Percentiles rank a stretch among this genome's conserved stretches.
phyloP scores from a whole-genome alignment of 2,888 invertebrate genomes.

The Pocota personata region DNA sequence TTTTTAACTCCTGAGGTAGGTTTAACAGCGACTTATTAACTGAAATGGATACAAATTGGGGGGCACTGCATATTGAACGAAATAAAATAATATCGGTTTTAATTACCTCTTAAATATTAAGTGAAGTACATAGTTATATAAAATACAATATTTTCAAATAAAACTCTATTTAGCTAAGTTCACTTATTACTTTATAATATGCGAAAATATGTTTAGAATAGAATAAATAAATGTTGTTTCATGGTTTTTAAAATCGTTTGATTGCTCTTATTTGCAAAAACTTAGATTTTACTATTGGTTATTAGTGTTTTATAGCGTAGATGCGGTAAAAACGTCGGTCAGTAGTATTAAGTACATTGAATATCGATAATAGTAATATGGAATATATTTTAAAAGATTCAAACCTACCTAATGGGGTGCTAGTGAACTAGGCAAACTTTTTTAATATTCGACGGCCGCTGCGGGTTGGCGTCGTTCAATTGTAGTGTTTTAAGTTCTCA shows the following conservation, averaged over 20 bases:
- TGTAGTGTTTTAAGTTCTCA: no score
- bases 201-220: constrained; percentile 26
- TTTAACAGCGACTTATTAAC: background rate
- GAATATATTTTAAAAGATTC: no score
- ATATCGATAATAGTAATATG: no score
- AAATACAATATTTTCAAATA: constrained; percentile 13
- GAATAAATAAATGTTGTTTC: constrained; percentile 48
- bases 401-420: no score
- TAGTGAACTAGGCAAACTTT: no score
- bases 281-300: background rate
- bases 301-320: background rate
- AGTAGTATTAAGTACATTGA: background rate
- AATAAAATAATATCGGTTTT: background rate
- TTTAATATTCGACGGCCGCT: no score
- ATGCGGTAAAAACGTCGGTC: no score
- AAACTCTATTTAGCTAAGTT: constrained; percentile 19
- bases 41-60: constrained; percentile 5
- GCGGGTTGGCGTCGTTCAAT: no score
- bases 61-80: constrained; percentile 2
- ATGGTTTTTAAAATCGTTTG: constrained; percentile 23
- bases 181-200: constrained; percentile 26
- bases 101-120: constrained; percentile 10
- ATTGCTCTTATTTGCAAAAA: constrained; percentile 18
- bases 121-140: background rate
- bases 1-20: background rate